These are phyloP conservation scores for Oceanodroma tethys DNA, from an alignment of 2,113 vertebrate species.

Conservation along the genomic window DNA sequence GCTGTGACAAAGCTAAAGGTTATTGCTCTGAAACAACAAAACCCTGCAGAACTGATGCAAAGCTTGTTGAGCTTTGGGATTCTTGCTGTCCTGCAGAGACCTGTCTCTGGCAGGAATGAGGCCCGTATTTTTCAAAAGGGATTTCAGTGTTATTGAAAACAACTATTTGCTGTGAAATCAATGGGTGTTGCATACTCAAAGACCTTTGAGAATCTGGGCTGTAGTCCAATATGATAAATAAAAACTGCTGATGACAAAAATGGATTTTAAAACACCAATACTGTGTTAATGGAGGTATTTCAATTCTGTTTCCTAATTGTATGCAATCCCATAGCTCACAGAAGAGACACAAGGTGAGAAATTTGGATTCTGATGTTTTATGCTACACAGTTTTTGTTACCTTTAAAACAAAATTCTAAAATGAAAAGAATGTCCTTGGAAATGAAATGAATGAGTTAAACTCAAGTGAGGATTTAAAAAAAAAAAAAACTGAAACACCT, in stretches of 20 bases:
- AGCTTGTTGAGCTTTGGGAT: background rate
- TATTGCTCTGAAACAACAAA: background rate
- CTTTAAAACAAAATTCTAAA: background rate
- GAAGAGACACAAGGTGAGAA: background rate
- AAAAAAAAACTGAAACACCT: background rate
- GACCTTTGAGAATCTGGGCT: background rate
- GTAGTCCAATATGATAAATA: background rate
- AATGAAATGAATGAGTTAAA: background rate
- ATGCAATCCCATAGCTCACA: background rate
- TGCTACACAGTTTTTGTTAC: background rate
- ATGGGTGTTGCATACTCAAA: background rate
- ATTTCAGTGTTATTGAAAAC: background rate
- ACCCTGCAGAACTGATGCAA: background rate
- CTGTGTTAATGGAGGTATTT: background rate
- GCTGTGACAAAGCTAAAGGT: background rate
- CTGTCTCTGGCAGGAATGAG: background rate
- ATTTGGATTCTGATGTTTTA: background rate
- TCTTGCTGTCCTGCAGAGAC: background rate
- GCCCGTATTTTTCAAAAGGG: background rate
- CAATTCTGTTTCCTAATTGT: background rate
- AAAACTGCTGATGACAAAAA: background rate
- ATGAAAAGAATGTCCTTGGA: background rate
- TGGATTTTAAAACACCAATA: background rate
- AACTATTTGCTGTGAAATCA: conserved; percentile 13
- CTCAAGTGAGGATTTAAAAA: background rate